Conservation (phyloP, 1,140 invertebrate species). For the Pseudomyrmex pallidus region DNA sequence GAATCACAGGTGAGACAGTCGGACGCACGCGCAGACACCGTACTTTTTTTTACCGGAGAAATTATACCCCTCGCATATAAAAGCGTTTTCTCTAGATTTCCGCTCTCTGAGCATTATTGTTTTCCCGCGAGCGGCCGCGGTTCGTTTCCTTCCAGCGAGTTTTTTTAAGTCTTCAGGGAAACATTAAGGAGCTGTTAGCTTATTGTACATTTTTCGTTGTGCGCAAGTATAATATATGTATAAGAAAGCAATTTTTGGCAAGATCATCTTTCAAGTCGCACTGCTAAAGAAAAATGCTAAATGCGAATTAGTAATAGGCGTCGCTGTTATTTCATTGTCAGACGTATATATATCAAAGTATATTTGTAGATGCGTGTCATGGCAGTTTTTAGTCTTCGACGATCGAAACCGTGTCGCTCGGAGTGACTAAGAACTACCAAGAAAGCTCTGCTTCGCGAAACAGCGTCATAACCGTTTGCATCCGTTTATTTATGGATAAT, state of each 20-base stretch:
- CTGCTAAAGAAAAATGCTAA: background rate
- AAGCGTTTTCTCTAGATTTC: conserved; percentile 59
- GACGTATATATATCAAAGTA: conserved; percentile 7
- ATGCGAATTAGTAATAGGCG: background rate
- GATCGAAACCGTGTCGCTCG: background rate
- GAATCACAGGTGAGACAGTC: conserved; percentile 53
- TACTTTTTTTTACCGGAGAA: conserved; percentile 13
- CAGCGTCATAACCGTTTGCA: conserved; percentile 26
- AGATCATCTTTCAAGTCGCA: background rate
- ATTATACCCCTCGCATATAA: conserved; percentile 51
- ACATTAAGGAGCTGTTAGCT: conserved; percentile 35
- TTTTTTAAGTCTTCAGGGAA: conserved; percentile 26
- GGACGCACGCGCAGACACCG: background rate
- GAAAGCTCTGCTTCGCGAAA: conserved; percentile 19
- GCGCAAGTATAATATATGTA: too few species aligned
- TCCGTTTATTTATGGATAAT: conserved; percentile 41
- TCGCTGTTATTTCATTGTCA: conserved; percentile 10
- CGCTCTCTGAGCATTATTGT: conserved; percentile 71
- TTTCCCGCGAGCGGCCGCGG: conserved; percentile 29
- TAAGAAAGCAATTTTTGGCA: too few species aligned
- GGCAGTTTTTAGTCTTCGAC: background rate
- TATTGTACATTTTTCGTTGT: conserved; percentile 22
- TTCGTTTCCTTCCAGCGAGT: conserved; percentile 23
- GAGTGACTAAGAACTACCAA: conserved; percentile 3
- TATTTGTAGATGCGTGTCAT: background rate